Evolutionary conservation across 2,888 invertebrate genomes (phyloP).

Genomic region (Mythimna albipuncta): DNA sequence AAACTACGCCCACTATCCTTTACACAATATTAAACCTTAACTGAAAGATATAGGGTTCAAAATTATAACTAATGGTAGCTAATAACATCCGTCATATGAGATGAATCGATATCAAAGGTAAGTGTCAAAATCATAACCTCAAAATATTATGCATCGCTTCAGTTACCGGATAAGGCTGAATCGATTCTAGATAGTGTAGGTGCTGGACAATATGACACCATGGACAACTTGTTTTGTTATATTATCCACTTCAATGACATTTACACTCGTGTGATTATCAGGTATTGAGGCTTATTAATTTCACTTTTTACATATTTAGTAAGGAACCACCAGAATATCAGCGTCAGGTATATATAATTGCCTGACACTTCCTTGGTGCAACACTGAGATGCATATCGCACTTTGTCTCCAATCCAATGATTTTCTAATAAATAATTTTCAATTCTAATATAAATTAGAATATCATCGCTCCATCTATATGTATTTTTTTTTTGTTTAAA

Average conservation of each 20-base stretch:
- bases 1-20: slow-evolving; percentile 72
- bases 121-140: slow-evolving; percentile 81
- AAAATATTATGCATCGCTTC: slow-evolving; percentile 71
- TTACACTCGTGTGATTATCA: neutral
- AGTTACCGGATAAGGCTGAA: slow-evolving; percentile 57
- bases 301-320: neutral
- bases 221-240: neutral
- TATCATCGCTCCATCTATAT: too few species aligned
- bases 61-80: slow-evolving; percentile 59
- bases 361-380: too few species aligned
- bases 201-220: neutral
- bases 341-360: too few species aligned
- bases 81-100: slow-evolving; percentile 74
- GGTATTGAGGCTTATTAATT: neutral
- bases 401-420: too few species aligned
- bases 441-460: too few species aligned
- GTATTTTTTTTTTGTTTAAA: too few species aligned
- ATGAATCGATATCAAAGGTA: slow-evolving; percentile 76
- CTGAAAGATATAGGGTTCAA: slow-evolving; percentile 61
- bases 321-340: too few species aligned
- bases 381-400: too few species aligned
- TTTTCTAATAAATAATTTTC: too few species aligned
- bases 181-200: slow-evolving; percentile 62
- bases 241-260: neutral
- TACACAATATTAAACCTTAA: slow-evolving; percentile 67